Evolutionary conservation across 2,888 invertebrate species (phyloP).

Genomic region (Mechanitis messenoides): DNA sequence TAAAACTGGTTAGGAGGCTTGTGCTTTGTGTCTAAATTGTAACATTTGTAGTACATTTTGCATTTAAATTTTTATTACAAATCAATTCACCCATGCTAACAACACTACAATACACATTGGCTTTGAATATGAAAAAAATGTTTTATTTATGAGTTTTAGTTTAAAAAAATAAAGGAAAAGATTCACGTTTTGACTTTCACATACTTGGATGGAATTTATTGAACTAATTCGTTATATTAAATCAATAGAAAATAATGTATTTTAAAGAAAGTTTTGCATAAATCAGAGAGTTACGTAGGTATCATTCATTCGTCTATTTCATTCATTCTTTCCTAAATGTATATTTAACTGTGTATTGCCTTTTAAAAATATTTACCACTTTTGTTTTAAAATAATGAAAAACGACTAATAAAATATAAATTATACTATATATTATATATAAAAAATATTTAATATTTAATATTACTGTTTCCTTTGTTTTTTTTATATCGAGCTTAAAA

Average conservation of each 20-base stretch:
- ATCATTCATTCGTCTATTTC: slow-evolving; percentile 1
- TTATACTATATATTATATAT: not conserved
- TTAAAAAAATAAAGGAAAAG: not conserved
- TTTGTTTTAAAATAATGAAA: not conserved
- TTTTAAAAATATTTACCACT: not conserved
- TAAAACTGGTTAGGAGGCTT: not conserved
- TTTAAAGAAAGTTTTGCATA: not conserved
- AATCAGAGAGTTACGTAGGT: not conserved
- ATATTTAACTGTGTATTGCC: not conserved
- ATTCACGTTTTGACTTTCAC: slow-evolving; percentile 1
- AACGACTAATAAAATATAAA: not conserved
- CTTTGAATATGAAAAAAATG: slow-evolving; percentile 10
- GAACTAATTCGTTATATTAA: not conserved
- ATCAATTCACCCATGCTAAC: slow-evolving; percentile 10
- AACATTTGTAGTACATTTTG: slow-evolving; percentile 7
- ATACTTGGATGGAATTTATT: not conserved
- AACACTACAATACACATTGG: slow-evolving; percentile 7
- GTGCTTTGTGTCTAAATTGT: not conserved
- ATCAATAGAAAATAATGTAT: not conserved
- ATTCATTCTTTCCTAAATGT: not conserved
- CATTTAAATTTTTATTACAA: slow-evolving; percentile 8
- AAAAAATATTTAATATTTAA: too few relatives aligned
- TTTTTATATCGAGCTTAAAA: not conserved
- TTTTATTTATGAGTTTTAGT: slow-evolving; percentile 13
- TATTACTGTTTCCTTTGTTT: too few relatives aligned